A percentile compares a stretch with the other conserved stretches of the same genome.
Evolutionary conservation across 2,113 vertebrate genomes (phyloP).

Genomic region (Edolisoma coerulescens): DNA sequence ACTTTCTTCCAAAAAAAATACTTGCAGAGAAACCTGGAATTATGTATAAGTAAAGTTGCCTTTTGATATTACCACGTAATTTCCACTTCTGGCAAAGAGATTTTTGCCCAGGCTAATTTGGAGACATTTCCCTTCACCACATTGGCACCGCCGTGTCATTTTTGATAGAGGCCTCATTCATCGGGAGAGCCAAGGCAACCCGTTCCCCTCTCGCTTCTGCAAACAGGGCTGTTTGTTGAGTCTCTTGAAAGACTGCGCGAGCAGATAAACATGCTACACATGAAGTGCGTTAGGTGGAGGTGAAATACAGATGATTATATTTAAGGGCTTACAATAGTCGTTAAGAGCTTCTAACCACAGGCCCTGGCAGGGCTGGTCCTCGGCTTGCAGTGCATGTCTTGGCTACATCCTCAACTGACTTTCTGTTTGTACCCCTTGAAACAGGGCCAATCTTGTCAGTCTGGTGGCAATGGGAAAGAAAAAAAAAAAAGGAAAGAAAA

Average conservation of each 20-base stretch:
- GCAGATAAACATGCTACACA: slow-evolving; percentile 56
- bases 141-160: slow-evolving; percentile 11
- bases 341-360: slow-evolving; percentile 82
- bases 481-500: fast-evolving
- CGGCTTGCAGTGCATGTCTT: slow-evolving; percentile 40
- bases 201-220: not conserved
- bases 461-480: slow-evolving; percentile 36
- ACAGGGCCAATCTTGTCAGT: slow-evolving; percentile 67
- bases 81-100: slow-evolving; percentile 70
- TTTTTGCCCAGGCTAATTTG: slow-evolving; percentile 48
- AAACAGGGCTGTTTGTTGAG: slow-evolving; percentile 63
- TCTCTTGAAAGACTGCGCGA: not conserved
- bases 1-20: slow-evolving; percentile 56
- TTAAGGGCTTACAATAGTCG: slow-evolving; percentile 81
- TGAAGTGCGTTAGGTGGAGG: slow-evolving; percentile 71
- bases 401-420: slow-evolving; percentile 57
- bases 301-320: slow-evolving; percentile 75
- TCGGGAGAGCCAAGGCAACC: not conserved
- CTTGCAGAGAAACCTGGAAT: slow-evolving; percentile 61
- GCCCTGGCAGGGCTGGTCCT: slow-evolving; percentile 45
- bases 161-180: slow-evolving; percentile 67
- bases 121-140: slow-evolving; percentile 39
- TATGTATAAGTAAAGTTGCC: slow-evolving; percentile 59
- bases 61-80: slow-evolving; percentile 71
- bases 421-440: slow-evolving; percentile 67